Percentiles rank a stretch among this genome's conserved stretches.
Conservation (phyloP, 1,140 invertebrate species). For the Camponotus vicinus region DNA sequence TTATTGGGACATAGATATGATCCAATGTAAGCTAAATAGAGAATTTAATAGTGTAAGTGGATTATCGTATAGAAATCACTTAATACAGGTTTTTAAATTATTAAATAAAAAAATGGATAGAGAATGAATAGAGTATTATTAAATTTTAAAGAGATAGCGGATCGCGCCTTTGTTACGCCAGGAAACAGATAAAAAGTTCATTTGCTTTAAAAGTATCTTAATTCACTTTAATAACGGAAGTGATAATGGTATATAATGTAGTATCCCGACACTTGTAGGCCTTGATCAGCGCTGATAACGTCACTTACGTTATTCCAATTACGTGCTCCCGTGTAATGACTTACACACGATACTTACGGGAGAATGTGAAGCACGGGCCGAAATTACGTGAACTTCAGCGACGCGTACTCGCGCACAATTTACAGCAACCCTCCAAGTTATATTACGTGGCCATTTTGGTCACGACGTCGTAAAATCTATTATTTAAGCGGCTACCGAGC, state of each 20-base stretch:
- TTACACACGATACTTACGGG: constrained; percentile 39
- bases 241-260: constrained; percentile 52
- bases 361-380: constrained; percentile 54
- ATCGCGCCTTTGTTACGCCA: constrained; percentile 26
- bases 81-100: neutral
- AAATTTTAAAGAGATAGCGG: constrained; percentile 45
- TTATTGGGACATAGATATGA: constrained; percentile 2
- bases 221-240: constrained; percentile 58
- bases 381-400: constrained; percentile 61
- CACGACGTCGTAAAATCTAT: constrained; percentile 75
- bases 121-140: neutral
- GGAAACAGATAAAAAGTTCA: constrained; percentile 56
- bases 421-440: constrained; percentile 63
- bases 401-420: constrained; percentile 63
- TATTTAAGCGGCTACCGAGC: constrained; percentile 72
- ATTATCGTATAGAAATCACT: neutral
- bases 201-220: constrained; percentile 56
- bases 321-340: constrained; percentile 49
- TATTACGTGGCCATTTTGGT: constrained; percentile 72
- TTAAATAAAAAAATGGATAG: neutral
- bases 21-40: neutral
- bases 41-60: neutral
- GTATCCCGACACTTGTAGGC: constrained; percentile 44
- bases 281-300: constrained; percentile 56
- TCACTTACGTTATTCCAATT: constrained; percentile 61